Evolutionary conservation across 2,888 invertebrate genomes (phyloP).

Genomic region (Hydriomena furcata): DNA sequence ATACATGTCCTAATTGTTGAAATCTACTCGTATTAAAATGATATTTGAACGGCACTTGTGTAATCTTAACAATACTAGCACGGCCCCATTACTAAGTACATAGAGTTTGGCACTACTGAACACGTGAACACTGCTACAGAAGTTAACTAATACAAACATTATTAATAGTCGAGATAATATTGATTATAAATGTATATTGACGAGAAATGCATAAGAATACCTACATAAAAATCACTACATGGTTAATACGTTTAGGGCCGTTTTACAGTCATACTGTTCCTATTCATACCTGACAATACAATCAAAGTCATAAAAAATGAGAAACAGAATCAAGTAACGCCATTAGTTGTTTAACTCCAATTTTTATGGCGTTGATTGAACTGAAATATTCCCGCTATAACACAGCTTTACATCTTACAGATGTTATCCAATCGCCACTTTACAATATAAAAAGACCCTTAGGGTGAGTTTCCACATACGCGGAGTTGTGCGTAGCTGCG

Average conservation of each 20-base stretch:
- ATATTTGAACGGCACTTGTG: constrained; percentile 13
- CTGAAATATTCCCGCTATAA: not conserved
- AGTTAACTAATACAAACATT: not conserved
- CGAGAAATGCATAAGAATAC: not conserved
- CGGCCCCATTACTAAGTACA: not conserved
- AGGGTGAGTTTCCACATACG: too few species aligned
- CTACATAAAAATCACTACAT: not conserved
- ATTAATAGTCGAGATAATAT: not conserved
- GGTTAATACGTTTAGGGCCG: constrained; percentile 5
- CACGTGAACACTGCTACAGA: not conserved
- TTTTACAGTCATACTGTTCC: constrained; percentile 14
- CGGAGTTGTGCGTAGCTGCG: too few species aligned
- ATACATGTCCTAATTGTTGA: not conserved
- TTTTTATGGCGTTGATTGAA: constrained; percentile 13
- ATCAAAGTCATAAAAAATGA: constrained; percentile 2
- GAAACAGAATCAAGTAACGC: not conserved
- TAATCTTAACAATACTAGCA: not conserved
- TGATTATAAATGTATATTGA: too few species aligned
- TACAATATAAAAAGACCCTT: not conserved
- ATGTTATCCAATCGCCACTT: constrained; percentile 10
- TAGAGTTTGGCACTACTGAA: constrained; percentile 10
- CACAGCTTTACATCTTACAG: constrained; percentile 16
- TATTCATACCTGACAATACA: constrained; percentile 7
- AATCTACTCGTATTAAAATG: not conserved
- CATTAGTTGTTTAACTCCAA: not conserved